Evolutionary conservation across 2,113 vertebrate species (phyloP).

Genomic region (Hydropotes inermis): DNA sequence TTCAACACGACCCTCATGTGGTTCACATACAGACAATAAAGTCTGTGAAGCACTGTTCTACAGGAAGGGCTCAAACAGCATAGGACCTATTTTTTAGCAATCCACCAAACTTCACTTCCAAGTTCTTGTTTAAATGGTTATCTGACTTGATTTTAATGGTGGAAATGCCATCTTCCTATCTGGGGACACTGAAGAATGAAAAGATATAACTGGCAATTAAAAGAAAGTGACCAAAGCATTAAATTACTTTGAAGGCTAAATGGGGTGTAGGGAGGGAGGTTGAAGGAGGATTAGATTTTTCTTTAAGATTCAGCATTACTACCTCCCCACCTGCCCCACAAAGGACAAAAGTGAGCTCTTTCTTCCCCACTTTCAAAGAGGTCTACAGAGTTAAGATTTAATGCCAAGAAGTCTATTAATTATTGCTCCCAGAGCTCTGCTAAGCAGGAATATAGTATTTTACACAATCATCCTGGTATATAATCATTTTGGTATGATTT

Average conservation of each 20-base stretch:
- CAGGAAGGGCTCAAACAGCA: background rate
- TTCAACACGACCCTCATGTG: background rate
- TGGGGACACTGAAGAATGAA: conserved; percentile 60
- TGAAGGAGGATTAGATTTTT: background rate
- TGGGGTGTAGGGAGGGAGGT: background rate
- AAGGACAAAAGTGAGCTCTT: conserved; percentile 52
- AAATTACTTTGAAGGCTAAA: conserved; percentile 42
- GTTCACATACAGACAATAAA: background rate
- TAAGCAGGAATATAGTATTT: background rate
- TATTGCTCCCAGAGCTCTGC: conserved; percentile 14
- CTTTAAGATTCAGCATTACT: background rate
- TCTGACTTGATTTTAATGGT: conserved; percentile 18
- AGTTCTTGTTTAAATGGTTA: conserved; percentile 51
- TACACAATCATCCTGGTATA: background rate
- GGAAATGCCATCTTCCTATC: conserved; percentile 54
- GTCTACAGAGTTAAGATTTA: conserved; percentile 20
- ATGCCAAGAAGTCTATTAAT: conserved; percentile 27
- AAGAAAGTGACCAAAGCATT: conserved; percentile 59
- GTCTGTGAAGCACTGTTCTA: background rate
- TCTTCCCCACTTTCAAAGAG: conserved; percentile 10
- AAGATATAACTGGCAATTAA: conserved; percentile 62
- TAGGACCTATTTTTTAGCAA: background rate
- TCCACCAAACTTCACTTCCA: background rate
- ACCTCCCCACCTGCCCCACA: background rate
- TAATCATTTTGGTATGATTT: conserved; percentile 27